Evolutionary conservation across 2,797 vertebrate genomes (phyloP).

Genomic region (Remorina albescens): DNA sequence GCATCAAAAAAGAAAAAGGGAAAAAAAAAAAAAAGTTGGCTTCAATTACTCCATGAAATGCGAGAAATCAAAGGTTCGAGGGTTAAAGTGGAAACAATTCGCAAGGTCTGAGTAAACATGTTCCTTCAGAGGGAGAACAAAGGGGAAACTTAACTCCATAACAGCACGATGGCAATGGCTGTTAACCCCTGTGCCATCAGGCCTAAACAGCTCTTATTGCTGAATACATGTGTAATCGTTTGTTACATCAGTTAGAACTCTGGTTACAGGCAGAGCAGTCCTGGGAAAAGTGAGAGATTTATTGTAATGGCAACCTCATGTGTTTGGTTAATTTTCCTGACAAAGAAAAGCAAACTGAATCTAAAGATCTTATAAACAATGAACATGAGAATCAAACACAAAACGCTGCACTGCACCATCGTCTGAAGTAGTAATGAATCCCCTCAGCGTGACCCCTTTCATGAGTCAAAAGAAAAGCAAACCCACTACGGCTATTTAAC

Average conservation of each 20-base stretch:
- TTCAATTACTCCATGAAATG: conserved; percentile 69
- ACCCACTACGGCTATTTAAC: conserved; percentile 27
- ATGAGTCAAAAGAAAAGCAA: conserved; percentile 58
- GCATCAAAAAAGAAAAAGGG: conserved; percentile 63
- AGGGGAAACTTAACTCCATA: conserved; percentile 65
- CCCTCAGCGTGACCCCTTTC: conserved; percentile 35
- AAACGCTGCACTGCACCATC: conserved; percentile 23
- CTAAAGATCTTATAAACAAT: conserved; percentile 68
- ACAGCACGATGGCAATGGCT: conserved; percentile 58
- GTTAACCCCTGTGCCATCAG: conserved; percentile 72
- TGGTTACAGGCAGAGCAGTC: conserved; percentile 51
- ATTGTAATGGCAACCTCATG: conserved; percentile 81
- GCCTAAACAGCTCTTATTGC: conserved; percentile 37
- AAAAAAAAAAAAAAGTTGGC: conserved; percentile 33
- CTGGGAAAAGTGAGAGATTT: conserved; percentile 60
- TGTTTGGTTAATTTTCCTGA: conserved; percentile 47
- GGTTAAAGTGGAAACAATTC: conserved; percentile 80
- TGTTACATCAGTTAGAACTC: conserved; percentile 60
- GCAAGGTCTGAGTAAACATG: conserved; percentile 71
- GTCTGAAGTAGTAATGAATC: conserved; percentile 40
- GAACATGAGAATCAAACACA: conserved; percentile 62
- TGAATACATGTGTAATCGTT: conserved; percentile 66
- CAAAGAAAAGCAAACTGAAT: conserved; percentile 76
- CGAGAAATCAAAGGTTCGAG: conserved; percentile 68
- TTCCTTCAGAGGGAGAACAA: conserved; percentile 66